Base-by-base conservation (phyloP, 1,140 invertebrate genomes). In the Lerema accius region DNA sequence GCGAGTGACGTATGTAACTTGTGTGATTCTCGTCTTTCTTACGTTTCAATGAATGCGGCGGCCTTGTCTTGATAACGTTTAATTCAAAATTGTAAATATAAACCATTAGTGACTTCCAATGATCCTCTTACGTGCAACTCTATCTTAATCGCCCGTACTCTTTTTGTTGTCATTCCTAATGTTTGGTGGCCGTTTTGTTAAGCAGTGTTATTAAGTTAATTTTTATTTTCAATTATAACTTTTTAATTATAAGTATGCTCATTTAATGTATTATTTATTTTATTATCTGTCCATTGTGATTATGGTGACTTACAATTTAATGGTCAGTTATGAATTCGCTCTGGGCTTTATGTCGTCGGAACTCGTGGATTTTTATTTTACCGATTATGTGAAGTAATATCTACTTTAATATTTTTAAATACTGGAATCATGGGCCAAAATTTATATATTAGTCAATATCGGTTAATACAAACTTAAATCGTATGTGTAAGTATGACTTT, bases 381-480 rank as follows among this genome's bases (percentile, higher is more conserved):
- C 28, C 14, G 42, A 50, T 42, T 26, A 32, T 58, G 55, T 19
- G 32, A 58, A 58, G 32, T 19, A 15, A 15, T 66, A 66, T 72
- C 55, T 70, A 70, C 74, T 63, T 76, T 69, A 74, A 69, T 80
- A 72, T 73, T 68, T 58, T 75, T 72, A 65, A 73, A 76, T 73
- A 76, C 78, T 76, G 73, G 77, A 86, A 84, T 82, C 68, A 78
- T 67, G 80, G 86, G 85, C 86, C 86, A 89, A 89, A 89, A 81
- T 84, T 85, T 76, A 80, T 58, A 78, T 70, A 62, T 71, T 89
- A 89, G 84, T 89, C 84, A 89, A 74, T 82, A 78, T 76, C 71
- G 82, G 82, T 84, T 74, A 81, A 73, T 71, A 74, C 76, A 80
- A 73, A 79, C 74, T 73, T 78, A 69, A 58, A 65, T 60, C 56